These are phyloP conservation scores for Drosophila rubida DNA, from an alignment of 2,888 invertebrate genomes.

Conservation along the genomic window DNA sequence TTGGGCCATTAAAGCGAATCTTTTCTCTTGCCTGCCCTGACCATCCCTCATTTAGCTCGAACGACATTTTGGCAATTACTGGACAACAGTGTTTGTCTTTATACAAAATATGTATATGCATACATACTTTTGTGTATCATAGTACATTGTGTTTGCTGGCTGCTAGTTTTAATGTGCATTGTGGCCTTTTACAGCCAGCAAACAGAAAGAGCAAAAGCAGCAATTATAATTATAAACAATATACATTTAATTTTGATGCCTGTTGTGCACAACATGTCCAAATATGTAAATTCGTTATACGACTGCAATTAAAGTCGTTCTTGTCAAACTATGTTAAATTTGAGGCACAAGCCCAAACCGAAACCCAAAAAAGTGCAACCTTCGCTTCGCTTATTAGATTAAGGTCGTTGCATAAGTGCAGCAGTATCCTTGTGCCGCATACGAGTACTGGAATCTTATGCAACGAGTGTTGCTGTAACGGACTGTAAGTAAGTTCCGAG, in stretches of 20 bases:
- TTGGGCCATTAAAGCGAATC: slow-evolving; percentile 30
- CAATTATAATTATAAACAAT: slow-evolving; percentile 76
- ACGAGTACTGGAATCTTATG: slow-evolving; percentile 1
- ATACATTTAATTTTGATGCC: slow-evolving; percentile 62
- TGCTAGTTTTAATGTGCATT: slow-evolving; percentile 67
- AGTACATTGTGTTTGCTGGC: slow-evolving; percentile 19
- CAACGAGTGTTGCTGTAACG: slow-evolving; percentile 26
- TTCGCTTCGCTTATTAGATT: slow-evolving; percentile 71
- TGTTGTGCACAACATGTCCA: slow-evolving; percentile 54
- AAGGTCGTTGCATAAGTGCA: slow-evolving; percentile 72
- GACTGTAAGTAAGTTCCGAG: slow-evolving; percentile 43
- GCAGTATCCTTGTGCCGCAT: slow-evolving; percentile 59
- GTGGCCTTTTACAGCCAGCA: slow-evolving; percentile 69
- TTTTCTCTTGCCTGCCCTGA: slow-evolving; percentile 12
- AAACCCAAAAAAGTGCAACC: slow-evolving; percentile 49
- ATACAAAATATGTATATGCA: slow-evolving; percentile 10
- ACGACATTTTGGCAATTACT: slow-evolving; percentile 18
- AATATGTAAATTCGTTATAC: slow-evolving; percentile 56
- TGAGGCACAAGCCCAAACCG: neutral
- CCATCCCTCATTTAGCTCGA: slow-evolving; percentile 21
- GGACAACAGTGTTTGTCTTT: slow-evolving; percentile 16
- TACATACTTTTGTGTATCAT: neutral
- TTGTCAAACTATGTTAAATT: slow-evolving; percentile 47
- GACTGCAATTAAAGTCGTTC: slow-evolving; percentile 65
- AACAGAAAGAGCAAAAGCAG: slow-evolving; percentile 32